phyloP scores from a whole-genome alignment of 1,140 invertebrate genomes.

The Drosophila erecta region DNA sequence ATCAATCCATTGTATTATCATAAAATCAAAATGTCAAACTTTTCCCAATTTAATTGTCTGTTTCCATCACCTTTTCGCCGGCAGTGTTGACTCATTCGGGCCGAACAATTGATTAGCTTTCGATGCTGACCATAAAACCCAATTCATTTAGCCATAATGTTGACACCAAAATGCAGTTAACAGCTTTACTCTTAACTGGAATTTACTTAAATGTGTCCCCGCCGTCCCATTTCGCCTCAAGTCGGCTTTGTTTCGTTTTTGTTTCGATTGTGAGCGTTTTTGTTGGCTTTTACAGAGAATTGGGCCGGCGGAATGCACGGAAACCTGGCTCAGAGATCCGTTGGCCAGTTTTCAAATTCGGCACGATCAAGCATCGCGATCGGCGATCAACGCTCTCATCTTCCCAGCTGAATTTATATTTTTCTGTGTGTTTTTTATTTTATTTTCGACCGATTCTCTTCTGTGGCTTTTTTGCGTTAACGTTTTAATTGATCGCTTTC shows the following conservation, averaged over 20 bases:
- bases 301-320: conserved; percentile 68
- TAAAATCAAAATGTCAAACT: conserved; percentile 32
- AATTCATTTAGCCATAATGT: conserved; percentile 72
- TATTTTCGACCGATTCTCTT: conserved; percentile 12
- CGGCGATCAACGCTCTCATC: conserved; percentile 62
- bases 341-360: conserved; percentile 72
- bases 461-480: conserved; percentile 75
- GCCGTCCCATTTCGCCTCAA: conserved; percentile 4
- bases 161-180: conserved; percentile 78
- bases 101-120: conserved; percentile 74
- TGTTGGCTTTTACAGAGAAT: conserved; percentile 55
- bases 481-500: conserved; percentile 82
- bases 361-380: conserved; percentile 73
- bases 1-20: conserved; percentile 32
- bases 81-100: conserved; percentile 63
- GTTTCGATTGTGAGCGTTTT: conserved; percentile 20
- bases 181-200: conserved; percentile 64
- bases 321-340: conserved; percentile 24
- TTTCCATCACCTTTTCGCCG: conserved; percentile 32
- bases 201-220: conserved; percentile 53
- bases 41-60: conserved; percentile 31
- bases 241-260: conserved; percentile 23
- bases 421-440: conserved; percentile 37
- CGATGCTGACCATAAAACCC: conserved; percentile 61
- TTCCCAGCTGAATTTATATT: conserved; percentile 50